phyloP scores from a whole-genome alignment of 1,140 invertebrate genomes.

The Centruroides sculpturatus region DNA sequence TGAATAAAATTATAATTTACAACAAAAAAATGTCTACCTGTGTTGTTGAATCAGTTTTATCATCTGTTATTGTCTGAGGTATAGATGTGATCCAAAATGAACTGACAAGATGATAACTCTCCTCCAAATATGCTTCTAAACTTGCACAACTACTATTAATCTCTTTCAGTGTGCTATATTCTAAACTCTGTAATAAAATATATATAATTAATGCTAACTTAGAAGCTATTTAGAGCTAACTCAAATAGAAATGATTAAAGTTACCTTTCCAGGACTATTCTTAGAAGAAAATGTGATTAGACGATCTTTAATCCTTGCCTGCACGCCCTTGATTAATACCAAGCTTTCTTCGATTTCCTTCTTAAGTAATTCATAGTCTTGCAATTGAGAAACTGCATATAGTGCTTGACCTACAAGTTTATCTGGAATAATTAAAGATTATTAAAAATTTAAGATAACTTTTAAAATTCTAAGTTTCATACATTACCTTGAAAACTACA shows the following conservation, averaged over 20 bases:
- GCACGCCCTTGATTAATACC: constrained; percentile 4
- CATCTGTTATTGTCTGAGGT: too few species aligned
- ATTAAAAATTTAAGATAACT: too few species aligned
- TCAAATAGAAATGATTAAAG: not conserved
- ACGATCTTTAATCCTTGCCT: constrained; percentile 6
- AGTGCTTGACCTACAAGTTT: not conserved
- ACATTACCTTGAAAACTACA: too few species aligned
- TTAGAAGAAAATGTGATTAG: constrained; percentile 1
- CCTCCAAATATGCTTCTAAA: constrained; percentile 3
- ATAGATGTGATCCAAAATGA: too few species aligned
- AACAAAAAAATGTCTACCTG: too few species aligned
- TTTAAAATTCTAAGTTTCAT: too few species aligned
- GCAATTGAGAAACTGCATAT: constrained; percentile 5
- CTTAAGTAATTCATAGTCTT: constrained; percentile 12
- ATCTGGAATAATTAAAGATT: not conserved
- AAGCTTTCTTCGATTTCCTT: constrained; percentile 11
- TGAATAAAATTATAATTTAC: too few species aligned
- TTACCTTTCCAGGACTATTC: constrained; percentile 3
- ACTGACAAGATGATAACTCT: not conserved
- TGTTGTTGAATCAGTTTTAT: too few species aligned
- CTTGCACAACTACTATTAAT: constrained; percentile 7
- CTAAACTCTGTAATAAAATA: constrained; percentile 6
- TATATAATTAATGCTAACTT: too few species aligned
- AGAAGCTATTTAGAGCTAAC: too few species aligned
- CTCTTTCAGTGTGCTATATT: constrained; percentile 10